phyloP scores from a whole-genome alignment of 1,140 invertebrate genomes.

The Prorops nasuta region DNA sequence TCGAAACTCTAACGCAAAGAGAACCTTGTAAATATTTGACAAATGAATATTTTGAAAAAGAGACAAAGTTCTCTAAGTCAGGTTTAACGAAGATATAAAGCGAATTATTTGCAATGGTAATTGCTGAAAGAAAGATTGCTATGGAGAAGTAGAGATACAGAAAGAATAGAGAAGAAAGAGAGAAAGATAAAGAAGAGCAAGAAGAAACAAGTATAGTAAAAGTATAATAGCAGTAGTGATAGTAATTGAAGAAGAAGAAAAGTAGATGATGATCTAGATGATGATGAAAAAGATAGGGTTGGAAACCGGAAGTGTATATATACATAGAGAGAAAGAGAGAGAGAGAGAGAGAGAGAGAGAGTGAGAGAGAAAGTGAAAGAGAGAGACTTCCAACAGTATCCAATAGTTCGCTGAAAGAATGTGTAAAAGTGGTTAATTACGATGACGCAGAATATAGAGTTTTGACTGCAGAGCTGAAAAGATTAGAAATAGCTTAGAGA shows the following conservation, averaged over 20 bases:
- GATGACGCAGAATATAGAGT: neutral
- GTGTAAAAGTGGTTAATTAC: no score
- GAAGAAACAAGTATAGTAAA: conserved; percentile 1
- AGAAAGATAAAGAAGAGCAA: neutral
- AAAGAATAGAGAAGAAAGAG: neutral
- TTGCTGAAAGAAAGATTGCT: neutral
- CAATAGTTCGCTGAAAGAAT: neutral
- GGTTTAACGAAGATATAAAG: no score
- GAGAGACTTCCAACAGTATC: neutral
- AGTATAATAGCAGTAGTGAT: no score
- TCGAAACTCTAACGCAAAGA: no score
- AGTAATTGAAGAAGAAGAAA: conserved; percentile 5
- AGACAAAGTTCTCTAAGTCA: no score
- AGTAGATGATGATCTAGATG: no score
- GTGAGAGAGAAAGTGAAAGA: conserved; percentile 18
- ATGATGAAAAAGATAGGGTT: no score
- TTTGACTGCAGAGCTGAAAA: conserved; percentile 2
- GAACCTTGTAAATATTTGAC: no score
- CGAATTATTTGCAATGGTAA: neutral
- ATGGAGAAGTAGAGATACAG: conserved; percentile 6
- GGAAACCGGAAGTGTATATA: neutral
- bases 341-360: conserved; percentile 17
- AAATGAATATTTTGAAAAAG: no score
- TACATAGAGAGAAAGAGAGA: neutral
- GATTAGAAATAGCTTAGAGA: conserved; percentile 7